Evolutionary conservation across 92 coral and sea anemone genomes (phyloP).

Genomic region (Parazoanthus swiftii): DNA sequence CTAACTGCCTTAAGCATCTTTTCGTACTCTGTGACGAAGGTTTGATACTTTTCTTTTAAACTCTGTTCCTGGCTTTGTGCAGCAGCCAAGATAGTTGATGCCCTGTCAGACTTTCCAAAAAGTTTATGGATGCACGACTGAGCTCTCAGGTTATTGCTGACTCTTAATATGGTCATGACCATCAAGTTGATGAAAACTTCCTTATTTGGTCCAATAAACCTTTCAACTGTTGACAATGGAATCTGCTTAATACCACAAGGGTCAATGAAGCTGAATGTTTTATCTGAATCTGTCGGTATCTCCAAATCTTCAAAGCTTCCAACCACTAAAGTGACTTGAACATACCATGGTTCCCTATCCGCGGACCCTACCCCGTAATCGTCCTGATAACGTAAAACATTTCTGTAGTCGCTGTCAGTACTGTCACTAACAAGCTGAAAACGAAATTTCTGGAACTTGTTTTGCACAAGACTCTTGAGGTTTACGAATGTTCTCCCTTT

Average conservation of each 20-base stretch:
- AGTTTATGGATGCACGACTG: background rate
- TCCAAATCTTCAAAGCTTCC: conserved; percentile 2
- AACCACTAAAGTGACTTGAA: conserved; percentile 14
- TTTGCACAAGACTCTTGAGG: background rate
- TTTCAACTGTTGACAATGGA: background rate
- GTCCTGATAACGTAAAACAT: background rate
- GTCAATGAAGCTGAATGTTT: conserved; percentile 13
- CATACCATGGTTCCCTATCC: background rate
- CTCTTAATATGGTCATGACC: conserved; percentile 5
- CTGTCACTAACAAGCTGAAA: background rate
- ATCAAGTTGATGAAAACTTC: conserved; percentile 17
- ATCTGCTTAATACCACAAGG: conserved; percentile 31
- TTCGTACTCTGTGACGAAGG: conserved; percentile 11
- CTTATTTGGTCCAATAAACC: background rate
- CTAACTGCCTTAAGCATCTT: background rate
- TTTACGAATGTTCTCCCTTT: background rate
- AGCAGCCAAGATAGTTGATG: background rate
- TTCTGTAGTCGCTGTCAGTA: background rate
- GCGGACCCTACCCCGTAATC: background rate
- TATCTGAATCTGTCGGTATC: background rate
- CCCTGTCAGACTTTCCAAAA: conserved; percentile 2
- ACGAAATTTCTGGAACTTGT: background rate
- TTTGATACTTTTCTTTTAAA: background rate
- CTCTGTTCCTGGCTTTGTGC: background rate
- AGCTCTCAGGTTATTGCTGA: background rate